These are phyloP conservation scores for Xiphophorus maculatus DNA, from an alignment of 2,113 vertebrate genomes.

Conservation along the genomic window DNA sequence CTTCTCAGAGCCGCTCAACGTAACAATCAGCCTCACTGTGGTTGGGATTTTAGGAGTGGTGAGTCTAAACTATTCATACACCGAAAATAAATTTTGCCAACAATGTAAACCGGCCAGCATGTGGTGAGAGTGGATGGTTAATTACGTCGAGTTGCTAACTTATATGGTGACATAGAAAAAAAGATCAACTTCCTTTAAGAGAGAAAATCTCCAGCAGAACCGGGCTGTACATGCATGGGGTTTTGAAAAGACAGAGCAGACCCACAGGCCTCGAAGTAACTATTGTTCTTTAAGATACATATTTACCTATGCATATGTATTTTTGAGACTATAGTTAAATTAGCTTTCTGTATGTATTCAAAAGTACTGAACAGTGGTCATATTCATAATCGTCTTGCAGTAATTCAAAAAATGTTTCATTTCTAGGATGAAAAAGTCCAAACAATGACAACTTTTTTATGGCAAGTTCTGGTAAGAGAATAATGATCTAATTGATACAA, in stretches of 20 bases:
- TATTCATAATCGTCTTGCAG: background rate
- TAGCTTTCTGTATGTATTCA: too few species aligned
- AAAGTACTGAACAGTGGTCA: background rate
- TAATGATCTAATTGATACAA: too few species aligned
- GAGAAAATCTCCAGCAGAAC: too few species aligned
- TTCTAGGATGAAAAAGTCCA: constrained; percentile 50
- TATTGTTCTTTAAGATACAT: too few species aligned
- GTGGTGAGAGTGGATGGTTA: background rate
- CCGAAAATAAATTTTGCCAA: background rate
- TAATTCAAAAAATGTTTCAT: background rate
- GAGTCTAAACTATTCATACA: constrained; percentile 2
- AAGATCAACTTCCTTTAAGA: background rate
- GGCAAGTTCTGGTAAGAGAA: constrained; percentile 33
- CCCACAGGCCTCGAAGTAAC: too few species aligned
- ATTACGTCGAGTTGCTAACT: background rate
- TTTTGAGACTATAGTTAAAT: background rate
- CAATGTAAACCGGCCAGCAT: background rate
- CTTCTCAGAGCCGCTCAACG: constrained; percentile 10
- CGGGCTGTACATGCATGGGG: too few species aligned
- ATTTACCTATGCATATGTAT: background rate
- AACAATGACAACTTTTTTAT: constrained; percentile 29
- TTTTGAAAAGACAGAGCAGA: too few species aligned
- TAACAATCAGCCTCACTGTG: constrained; percentile 39
- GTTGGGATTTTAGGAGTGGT: constrained; percentile 57
- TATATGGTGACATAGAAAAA: background rate